Base-by-base conservation (phyloP, 1,140 invertebrate genomes). In the Coenobita brevimanus region DNA sequence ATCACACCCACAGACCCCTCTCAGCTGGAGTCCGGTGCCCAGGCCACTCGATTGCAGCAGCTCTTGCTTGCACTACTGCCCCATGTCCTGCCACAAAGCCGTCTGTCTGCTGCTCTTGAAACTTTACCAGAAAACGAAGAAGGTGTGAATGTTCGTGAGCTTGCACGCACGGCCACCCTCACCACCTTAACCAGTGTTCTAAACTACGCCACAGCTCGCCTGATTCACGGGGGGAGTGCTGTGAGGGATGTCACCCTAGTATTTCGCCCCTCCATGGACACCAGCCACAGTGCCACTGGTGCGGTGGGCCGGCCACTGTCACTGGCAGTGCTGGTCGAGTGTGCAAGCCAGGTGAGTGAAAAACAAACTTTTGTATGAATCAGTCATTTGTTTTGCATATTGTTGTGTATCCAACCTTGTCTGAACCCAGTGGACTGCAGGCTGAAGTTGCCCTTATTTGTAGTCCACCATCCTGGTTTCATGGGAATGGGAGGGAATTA, bases 261-360 rank as follows among this genome's bases (percentile, higher is more conserved):
- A 27, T 87, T 87, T 43, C 62, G 84, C 46, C 60, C 84, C 64
- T 87, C 84, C 15, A 87, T 87, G 84, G 84, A 87, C 36, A 87
- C 79, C 73, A 76, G 76, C 27, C 60, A 57, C 24, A 57, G 75
- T 10, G n/a, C n/a, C n/a, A 71, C 64, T 3, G 76, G 84, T 54
- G 84, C 78, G 15, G 84, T 87, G 27, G 84, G 84, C 41, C 76
- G 84, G 36, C 84, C 84, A 15, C 43, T 87, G 24, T 80, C 84
- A 3, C 27, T 87, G 21, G 84, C 84, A 33, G 69, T 67, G 21
- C 43, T 87, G 41, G 78, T 87, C 13, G 84, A 87, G 24, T 87
- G 84, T 87, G 84, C 78, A 67, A 80, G 75, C 57, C 84, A 87
- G 54, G 84, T 87, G 24, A 86, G 83, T n/a, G n/a, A n/a, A n/a